These are phyloP conservation scores for Agrochola lychnidis DNA, from an alignment of 2,888 invertebrate genomes.

Conservation along the genomic window DNA sequence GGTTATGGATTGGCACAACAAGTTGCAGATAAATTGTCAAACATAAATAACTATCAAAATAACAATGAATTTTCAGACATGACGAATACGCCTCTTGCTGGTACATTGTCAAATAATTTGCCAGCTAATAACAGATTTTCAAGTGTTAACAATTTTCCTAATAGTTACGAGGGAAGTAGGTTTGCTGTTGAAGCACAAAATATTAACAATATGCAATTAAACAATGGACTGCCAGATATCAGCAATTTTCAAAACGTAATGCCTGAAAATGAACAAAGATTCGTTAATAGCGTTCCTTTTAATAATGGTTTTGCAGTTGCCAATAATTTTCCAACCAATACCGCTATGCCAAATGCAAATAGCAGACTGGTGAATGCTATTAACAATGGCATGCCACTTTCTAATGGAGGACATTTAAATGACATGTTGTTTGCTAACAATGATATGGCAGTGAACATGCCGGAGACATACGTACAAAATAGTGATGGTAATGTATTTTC, in stretches of 20 bases:
- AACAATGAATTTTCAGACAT: constrained; percentile 14
- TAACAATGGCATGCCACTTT: constrained; percentile 7
- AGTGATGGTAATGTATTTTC: neutral
- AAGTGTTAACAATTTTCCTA: neutral
- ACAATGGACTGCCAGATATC: neutral
- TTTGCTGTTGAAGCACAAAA: neutral
- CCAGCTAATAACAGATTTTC: neutral
- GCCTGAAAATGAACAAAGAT: constrained; percentile 16
- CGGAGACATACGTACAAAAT: neutral
- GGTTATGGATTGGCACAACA: neutral
- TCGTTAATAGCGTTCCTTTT: constrained; percentile 23
- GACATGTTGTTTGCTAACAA: neutral
- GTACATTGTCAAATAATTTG: constrained; percentile 1
- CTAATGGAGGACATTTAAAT: constrained; percentile 20
- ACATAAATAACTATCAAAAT: neutral
- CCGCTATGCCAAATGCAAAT: constrained; percentile 21
- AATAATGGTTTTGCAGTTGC: constrained; percentile 26
- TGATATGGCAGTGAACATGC: neutral
- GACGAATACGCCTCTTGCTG: constrained; percentile 1
- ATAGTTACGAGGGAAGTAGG: neutral
- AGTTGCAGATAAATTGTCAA: neutral
- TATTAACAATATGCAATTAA: constrained; percentile 20
- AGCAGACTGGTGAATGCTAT: constrained; percentile 15
- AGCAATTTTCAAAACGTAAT: constrained; percentile 34
- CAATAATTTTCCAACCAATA: constrained; percentile 41